Base-by-base conservation (phyloP, 2,797 vertebrate species). In the Microchirus variegatus region DNA sequence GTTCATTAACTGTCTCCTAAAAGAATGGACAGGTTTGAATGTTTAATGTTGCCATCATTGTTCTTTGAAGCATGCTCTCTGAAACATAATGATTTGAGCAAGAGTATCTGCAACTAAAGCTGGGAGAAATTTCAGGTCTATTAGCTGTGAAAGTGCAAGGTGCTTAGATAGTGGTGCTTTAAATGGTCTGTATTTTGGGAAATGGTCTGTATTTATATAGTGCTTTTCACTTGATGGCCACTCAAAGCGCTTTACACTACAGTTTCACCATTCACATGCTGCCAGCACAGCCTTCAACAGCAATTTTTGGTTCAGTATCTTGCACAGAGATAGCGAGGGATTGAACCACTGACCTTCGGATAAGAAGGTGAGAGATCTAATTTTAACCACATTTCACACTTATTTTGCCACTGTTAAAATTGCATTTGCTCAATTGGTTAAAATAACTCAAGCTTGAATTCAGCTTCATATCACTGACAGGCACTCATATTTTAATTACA, bases 401-500 rank as follows among this genome's bases (percentile, higher is more conserved):
- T 67, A 63, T 73, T 75, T 84, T 43, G 44, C 55, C 71, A 83
- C 78, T 81, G 77, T 89, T 84, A 86, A 68, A 87, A 88, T 82
- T 78, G 67, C 72, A 65, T 87, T 90, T 87, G 69, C 82, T 88
- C 77, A 86, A 84, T 80, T 67, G 70, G 82, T 78, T 91, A 82
- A 77, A 88, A 91, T 89, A 83, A 87, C 87, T 91, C 80, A 90
- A 65, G 53, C 22, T 22, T 22, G 22, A 22, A 22, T 22, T 22
- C 22, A 22, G 22, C 74, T 78, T 77, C 69, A 75, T 88, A 91
- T 91, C 84, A 87, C 75, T 82, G 85, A 85, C 86, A 88, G 87
- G 64, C 81, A 85, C 83, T 45, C 73, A 63, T 62, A 70, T 83
- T 90, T 80, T 87, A 91, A 92, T 92, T 90, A 86, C 69, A 75